Base-by-base conservation (phyloP, 2,888 invertebrate genomes). In the Lathronympha strigana region DNA sequence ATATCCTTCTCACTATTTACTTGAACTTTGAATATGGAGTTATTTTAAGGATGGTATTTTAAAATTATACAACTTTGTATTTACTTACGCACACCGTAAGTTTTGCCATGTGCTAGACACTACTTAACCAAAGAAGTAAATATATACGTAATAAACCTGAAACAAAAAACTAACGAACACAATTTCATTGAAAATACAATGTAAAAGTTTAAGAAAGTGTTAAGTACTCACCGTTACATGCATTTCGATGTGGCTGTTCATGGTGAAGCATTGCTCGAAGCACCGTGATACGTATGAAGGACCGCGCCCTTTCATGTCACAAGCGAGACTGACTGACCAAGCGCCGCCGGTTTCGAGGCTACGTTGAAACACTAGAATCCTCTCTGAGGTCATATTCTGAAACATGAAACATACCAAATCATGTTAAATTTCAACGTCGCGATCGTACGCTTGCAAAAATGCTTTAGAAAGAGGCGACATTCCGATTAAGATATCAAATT, bases 251-350 rank as follows among this genome's bases (percentile, higher is more conserved):
- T 88, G 93, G 91, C 90, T 93, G 93, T 93, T 94, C 94, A 94
- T 94, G 92, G 84, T 93, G 93, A 94, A 94, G 93, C 94, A 94
- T 94, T 93, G 93, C 94, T 94, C 93, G 93, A 91, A 93, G 92
- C 92, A 93, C 93, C 93, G 93, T 91, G 87, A 82, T 88, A 86
- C 86, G 87, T 87, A 81, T 85, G 82, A 81, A 86, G 88, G 82
- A 87, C 88, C 90, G 92, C 91, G 82, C 90, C 92, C 92, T 92
- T 87, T 92, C 92, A 92, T 92, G 92, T 90, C 92, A 92, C 92
- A 92, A 87, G 84, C 86, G 87, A 92, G 91, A 92, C 92, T 92
- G 90, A 92, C 92, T 92, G 88, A 75, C 78, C 74, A 74, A 77
- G 77, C 77, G 75, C 77, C 75, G 76, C 74, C 79, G 77, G 76